Evolutionary conservation across 2,797 vertebrate species (phyloP).

Genomic region (Hemibagrus guttatus): DNA sequence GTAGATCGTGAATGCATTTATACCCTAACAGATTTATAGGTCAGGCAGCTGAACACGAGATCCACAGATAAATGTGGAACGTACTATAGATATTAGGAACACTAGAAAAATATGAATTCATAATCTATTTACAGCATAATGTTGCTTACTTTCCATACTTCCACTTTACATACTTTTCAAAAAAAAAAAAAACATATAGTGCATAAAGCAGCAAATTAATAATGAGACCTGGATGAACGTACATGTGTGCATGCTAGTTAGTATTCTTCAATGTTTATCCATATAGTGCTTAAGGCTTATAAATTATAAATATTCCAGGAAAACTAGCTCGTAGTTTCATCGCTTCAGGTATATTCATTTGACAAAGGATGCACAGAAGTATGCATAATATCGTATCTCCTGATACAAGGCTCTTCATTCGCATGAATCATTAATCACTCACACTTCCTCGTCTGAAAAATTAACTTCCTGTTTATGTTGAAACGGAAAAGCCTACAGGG

Average conservation of each 20-base stretch:
- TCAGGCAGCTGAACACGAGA: background rate
- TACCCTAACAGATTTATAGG: too few relatives aligned
- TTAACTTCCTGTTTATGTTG: constrained; percentile 1
- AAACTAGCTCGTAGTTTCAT: background rate
- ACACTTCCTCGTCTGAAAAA: background rate
- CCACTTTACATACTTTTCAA: background rate
- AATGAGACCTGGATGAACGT: background rate
- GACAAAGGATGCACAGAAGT: background rate
- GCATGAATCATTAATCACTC: background rate
- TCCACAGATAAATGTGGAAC: background rate
- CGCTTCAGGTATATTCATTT: background rate
- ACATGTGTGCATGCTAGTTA: background rate
- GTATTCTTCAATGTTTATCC: background rate
- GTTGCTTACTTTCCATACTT: too few relatives aligned
- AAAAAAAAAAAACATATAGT: background rate
- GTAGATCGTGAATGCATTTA: too few relatives aligned
- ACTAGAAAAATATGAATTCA: background rate
- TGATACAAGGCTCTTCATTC: background rate
- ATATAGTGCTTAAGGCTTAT: background rate
- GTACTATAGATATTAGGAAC: too few relatives aligned
- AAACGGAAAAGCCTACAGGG: background rate
- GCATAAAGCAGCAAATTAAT: background rate
- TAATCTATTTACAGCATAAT: background rate
- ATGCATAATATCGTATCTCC: background rate
- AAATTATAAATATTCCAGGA: background rate